phyloP scores from a whole-genome alignment of 2,113 vertebrate genomes.

The Macheiramphus alcinus region DNA sequence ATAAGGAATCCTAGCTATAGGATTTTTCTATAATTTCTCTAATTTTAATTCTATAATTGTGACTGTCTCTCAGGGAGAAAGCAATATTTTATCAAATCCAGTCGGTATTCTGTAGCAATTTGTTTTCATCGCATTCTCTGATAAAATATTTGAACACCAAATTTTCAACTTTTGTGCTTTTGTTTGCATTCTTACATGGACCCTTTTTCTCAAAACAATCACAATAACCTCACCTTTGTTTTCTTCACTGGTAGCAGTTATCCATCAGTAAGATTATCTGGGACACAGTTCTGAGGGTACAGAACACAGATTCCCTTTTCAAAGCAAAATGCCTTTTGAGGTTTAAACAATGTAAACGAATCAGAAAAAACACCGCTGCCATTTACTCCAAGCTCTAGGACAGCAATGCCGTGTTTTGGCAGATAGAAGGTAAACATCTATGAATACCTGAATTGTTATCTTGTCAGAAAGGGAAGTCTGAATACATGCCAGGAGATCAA shows the following conservation, averaged over 20 bases:
- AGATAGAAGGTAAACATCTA: not conserved
- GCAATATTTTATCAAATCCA: not conserved
- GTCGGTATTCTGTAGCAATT: not conserved
- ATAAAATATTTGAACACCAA: not conserved
- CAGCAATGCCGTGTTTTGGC: rapidly evolving
- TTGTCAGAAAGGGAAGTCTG: not conserved
- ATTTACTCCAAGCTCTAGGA: not conserved
- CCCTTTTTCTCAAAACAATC: not conserved
- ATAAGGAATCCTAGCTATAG: not conserved
- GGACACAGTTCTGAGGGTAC: not conserved
- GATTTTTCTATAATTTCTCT: no score
- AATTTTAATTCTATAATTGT: not conserved
- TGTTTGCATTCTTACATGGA: not conserved
- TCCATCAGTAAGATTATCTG: not conserved
- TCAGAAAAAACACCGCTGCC: not conserved
- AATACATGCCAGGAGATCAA: not conserved
- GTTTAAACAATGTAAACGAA: not conserved
- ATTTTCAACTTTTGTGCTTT: not conserved
- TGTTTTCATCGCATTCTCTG: not conserved
- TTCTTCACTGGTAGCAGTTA: not conserved
- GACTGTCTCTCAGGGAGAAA: not conserved
- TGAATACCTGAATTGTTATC: not conserved
- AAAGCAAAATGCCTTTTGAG: not conserved
- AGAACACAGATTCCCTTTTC: not conserved
- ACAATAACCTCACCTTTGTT: not conserved